Evolutionary conservation across 2,888 invertebrate species (phyloP), one percentile per base, ranked within the genome.

Genomic region (Dascillus cervinus): DNA sequence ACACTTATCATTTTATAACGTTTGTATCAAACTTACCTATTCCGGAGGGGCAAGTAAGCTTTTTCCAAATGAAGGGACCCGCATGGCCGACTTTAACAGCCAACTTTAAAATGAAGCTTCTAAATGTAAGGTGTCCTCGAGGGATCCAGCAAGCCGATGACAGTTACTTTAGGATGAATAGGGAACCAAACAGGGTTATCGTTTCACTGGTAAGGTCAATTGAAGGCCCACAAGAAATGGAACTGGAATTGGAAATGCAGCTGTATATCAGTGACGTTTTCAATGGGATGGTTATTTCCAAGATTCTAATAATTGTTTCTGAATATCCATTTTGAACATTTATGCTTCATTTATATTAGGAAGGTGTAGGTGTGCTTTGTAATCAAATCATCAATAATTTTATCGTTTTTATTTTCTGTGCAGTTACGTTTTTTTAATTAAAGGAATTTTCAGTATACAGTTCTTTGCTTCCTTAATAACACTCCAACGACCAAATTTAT

Each of bases 1-100:
- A 86, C 58, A 90, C 90, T 15, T 92, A 83, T 69, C 92, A 95
- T 65, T 96, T 89, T 64, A 85, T 97, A 49, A 87, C 92, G 1
- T 81, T 97, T 52, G 86, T 89, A 0, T 85, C 91, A 12, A 83
- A 87, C 57, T 67, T 87, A 31, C 79, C 80, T 29, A 71, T 90
- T 20, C 37, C 40, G 5, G 34, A 52, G 4, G 78, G 77, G 2
- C 69, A 73, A 22, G 69, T 83, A 19, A 84, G 87, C 31, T 69
- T 96, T 4, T 95, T 96, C 64, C 88, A 88, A 4, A 84, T 96
- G 75, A 72, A 83, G 13, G 91, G 91, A 0, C 88, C 88, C 0
- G 67, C 72, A 19, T 81, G 81, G 71, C 67, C 74, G 3, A 73
- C 75, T 13, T 79, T 84, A 2, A 71, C 71, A 14, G 79, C 85